These are phyloP conservation scores for Tachyglossus aculeatus DNA, from an alignment of 2,797 vertebrate species.

Conservation along the genomic window DNA sequence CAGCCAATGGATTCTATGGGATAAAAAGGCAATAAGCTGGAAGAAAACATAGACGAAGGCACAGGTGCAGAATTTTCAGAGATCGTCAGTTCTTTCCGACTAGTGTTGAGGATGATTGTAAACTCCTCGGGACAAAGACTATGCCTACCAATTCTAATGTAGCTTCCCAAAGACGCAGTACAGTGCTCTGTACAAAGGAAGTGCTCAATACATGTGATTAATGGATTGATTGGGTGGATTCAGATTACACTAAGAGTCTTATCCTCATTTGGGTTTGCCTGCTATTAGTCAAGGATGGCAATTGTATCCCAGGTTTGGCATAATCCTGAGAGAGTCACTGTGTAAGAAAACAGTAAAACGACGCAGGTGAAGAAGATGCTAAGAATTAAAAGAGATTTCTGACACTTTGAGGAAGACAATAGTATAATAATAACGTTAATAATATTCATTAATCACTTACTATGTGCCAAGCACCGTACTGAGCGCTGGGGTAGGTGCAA, in stretches of 20 bases:
- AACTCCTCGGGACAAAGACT: no score
- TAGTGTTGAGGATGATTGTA: neutral
- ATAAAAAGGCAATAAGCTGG: neutral
- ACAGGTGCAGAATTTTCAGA: neutral
- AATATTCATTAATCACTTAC: no score
- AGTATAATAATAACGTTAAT: no score
- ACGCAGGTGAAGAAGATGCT: neutral
- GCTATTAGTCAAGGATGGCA: slow-evolving; percentile 38
- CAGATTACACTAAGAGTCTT: neutral
- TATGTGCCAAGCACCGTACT: no score
- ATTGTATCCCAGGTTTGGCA: slow-evolving; percentile 40
- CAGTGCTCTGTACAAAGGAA: no score
- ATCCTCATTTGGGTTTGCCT: slow-evolving; percentile 25
- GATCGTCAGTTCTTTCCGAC: neutral
- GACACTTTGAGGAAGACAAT: no score
- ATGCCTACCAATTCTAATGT: no score
- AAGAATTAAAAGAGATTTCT: slow-evolving; percentile 26
- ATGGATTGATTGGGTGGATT: no score
- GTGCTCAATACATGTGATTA: no score
- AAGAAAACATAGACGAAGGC: neutral
- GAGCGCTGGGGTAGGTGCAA: no score
- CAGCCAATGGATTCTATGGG: slow-evolving; percentile 7
- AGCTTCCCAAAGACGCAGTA: no score
- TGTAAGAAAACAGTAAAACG: slow-evolving; percentile 37
- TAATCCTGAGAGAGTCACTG: slow-evolving; percentile 41